Evolutionary conservation across 1,140 invertebrate species (phyloP), one percentile per base, ranked within the genome.

Genomic region (Caenorhabditis elegans): DNA sequence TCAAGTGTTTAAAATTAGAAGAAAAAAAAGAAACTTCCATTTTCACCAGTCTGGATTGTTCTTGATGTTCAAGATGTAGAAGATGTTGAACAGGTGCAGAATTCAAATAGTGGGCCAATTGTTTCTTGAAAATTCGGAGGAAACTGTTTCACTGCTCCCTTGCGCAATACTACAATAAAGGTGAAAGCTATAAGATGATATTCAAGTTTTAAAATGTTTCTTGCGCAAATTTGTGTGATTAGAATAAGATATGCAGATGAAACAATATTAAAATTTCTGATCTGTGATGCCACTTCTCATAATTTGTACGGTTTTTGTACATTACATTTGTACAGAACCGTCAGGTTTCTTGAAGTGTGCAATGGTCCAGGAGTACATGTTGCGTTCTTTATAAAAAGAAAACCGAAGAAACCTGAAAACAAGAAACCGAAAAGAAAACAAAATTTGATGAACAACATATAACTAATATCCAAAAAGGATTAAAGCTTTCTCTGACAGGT

Each of bases 211-310:
- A 17, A 34, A 60, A 15, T 60, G 17, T 34, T 28, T 17, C 28
- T 53, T 34, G 53, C 53, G 53, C 26, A 60, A 60, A 31, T 60
- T 60, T 60, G 53, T 60, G 53, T 60, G 53, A 60, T 60, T 60
- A n/a, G n/a, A n/a, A n/a, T n/a, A n/a, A 60, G 53, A 60, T 60
- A 60, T 60, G 53, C 53, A 15, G 26, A 60, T 60, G n/a, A n/a
- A n/a, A 60, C 53, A 17, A 60, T 60, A 60, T 60, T 60, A 31
- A 60, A 26, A 34, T 28, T 60, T 60, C 53, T 60, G 53, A 60
- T 60, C 53, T 60, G 53, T 60, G 53, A 60, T 60, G 53, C 53
- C 53, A 34, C 15, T 60, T 60, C 34, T 26, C 22, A 11, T 0
- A 34, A 24, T 34, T 60, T 34, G 31, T 17, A 13, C 28, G 22